phyloP scores from a whole-genome alignment of 2,797 vertebrate species.

The Cephalopachus bancanus region DNA sequence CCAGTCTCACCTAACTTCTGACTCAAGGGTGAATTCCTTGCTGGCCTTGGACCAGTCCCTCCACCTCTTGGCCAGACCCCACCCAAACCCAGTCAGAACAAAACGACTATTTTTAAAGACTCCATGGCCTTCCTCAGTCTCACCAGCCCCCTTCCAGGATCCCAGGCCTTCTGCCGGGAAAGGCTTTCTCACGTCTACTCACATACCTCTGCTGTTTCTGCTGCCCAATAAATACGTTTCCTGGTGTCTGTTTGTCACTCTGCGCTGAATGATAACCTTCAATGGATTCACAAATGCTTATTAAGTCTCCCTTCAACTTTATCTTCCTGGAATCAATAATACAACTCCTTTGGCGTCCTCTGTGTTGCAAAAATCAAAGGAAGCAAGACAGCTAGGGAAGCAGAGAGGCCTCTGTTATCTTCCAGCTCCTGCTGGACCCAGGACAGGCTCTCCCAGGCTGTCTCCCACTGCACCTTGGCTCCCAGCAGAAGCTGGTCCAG shows the following conservation, averaged over 20 bases:
- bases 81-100: slow-evolving; percentile 67
- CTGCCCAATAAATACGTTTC: not conserved
- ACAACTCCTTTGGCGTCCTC: slow-evolving; percentile 51
- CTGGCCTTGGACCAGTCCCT: slow-evolving; percentile 14
- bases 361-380: not conserved
- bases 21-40: not conserved
- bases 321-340: slow-evolving; percentile 29
- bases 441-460: not conserved
- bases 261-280: slow-evolving; percentile 63
- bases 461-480: not conserved
- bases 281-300: not conserved
- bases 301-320: slow-evolving; percentile 34
- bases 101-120: slow-evolving; percentile 73
- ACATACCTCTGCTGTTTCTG: not conserved
- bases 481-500: not conserved
- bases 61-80: slow-evolving; percentile 19
- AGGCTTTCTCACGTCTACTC: slow-evolving; percentile 25
- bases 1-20: slow-evolving; percentile 16
- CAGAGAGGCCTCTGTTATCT: not conserved
- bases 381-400: not conserved
- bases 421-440: not conserved
- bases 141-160: slow-evolving; percentile 65
- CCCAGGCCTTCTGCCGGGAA: slow-evolving; percentile 55
- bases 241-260: not conserved
- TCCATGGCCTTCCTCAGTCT: slow-evolving; percentile 40